Evolutionary conservation across 1,140 invertebrate species (phyloP).

Genomic region (Drosophila teissieri): DNA sequence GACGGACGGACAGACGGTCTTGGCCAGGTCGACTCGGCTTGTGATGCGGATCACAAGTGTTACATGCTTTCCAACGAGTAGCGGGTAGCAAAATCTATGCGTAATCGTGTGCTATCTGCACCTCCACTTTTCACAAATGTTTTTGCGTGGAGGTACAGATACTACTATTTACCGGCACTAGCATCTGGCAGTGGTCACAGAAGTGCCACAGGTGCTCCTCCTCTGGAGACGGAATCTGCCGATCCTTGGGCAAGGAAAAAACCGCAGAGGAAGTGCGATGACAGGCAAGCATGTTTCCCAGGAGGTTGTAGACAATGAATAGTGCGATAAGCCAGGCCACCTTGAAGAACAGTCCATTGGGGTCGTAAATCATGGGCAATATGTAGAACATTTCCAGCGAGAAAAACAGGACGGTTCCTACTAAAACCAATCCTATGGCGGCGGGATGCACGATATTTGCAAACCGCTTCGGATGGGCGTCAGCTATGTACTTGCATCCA

Average conservation of each 20-base stretch:
- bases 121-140: not conserved
- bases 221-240: constrained; percentile 4
- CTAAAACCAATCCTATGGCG: not conserved
- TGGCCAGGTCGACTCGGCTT: too few relatives aligned
- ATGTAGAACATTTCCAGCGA: constrained; percentile 22
- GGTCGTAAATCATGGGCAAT: constrained; percentile 24
- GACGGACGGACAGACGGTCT: too few relatives aligned
- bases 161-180: constrained; percentile 86
- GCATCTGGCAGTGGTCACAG: constrained; percentile 90
- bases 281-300: constrained; percentile 52
- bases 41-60: too few relatives aligned
- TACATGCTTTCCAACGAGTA: too few relatives aligned
- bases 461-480: constrained; percentile 1
- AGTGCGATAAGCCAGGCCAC: constrained; percentile 13
- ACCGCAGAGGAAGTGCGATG: constrained; percentile 34
- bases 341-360: constrained; percentile 19
- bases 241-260: constrained; percentile 13
- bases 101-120: too few relatives aligned
- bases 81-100: too few relatives aligned
- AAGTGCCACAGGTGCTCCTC: constrained; percentile 87
- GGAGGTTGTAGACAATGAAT: constrained; percentile 33
- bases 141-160: too few relatives aligned
- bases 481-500: not conserved
- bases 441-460: constrained; percentile 17
- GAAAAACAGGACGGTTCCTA: constrained; percentile 2